These are phyloP conservation scores for Willowsia nigromaculata DNA, from an alignment of 2,888 invertebrate species.

Conservation along the genomic window DNA sequence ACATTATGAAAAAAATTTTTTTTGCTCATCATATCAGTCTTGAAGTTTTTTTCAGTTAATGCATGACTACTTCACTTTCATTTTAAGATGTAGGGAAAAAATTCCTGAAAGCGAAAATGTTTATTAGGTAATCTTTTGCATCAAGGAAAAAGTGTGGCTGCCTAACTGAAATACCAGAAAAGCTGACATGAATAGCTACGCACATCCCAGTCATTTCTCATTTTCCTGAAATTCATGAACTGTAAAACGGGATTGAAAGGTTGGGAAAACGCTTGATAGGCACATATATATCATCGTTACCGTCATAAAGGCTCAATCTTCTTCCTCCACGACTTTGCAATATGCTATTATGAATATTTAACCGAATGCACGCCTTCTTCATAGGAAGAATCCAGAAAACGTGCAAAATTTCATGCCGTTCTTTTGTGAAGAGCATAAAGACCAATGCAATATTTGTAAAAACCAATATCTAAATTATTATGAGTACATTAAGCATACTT, in stretches of 20 bases:
- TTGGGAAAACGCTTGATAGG: conserved; percentile 27
- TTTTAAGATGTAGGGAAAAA: not conserved
- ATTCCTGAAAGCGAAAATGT: not conserved
- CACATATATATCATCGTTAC: conserved; percentile 38
- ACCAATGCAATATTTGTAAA: not conserved
- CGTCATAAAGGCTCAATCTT: conserved; percentile 10
- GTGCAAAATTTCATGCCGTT: not conserved
- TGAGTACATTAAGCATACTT: not conserved
- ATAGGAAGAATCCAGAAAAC: too few relatives aligned
- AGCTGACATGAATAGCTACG: conserved; percentile 31
- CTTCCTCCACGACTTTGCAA: too few relatives aligned
- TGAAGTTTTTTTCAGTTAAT: not conserved
- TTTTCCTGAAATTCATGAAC: conserved; percentile 39
- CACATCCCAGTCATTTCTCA: conserved; percentile 34
- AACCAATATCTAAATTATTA: not conserved
- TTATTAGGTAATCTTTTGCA: not conserved
- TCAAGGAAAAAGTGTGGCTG: not conserved
- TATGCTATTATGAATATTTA: too few relatives aligned
- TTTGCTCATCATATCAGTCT: not conserved
- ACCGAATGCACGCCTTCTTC: too few relatives aligned
- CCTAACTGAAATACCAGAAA: not conserved
- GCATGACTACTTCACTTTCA: not conserved
- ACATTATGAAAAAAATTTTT: not conserved
- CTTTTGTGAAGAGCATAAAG: not conserved
- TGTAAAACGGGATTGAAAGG: conserved; percentile 27